A percentile compares a stretch with the other conserved stretches of the same genome.
Conservation (phyloP, 1,140 invertebrate genomes). For the Yoshiicerus persimilis region DNA sequence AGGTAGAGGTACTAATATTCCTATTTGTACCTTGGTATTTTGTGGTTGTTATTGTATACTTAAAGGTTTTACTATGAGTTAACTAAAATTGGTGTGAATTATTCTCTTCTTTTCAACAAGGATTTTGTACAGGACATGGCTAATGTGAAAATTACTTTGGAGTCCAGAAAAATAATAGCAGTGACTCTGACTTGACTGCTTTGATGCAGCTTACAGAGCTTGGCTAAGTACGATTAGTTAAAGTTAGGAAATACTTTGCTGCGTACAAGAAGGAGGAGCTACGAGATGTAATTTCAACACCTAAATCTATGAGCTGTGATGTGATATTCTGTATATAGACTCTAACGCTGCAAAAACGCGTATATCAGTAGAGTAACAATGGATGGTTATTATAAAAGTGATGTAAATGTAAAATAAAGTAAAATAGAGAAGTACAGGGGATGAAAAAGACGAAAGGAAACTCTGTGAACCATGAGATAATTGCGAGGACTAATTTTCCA, state of each 20-base stretch:
- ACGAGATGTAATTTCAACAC: slow-evolving; percentile 37
- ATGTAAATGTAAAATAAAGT: not conserved
- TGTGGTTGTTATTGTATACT: not conserved
- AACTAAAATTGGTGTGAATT: slow-evolving; percentile 41
- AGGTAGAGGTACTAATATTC: not conserved
- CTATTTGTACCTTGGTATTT: not conserved
- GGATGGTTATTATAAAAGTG: not conserved
- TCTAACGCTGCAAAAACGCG: not conserved
- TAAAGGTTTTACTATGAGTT: slow-evolving; percentile 1
- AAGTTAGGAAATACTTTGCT: not conserved
- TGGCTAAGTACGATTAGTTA: not conserved
- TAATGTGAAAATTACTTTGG: slow-evolving; percentile 49
- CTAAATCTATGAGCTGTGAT: slow-evolving; percentile 24
- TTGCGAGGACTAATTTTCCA: slow-evolving; percentile 45
- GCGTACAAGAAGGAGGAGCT: slow-evolving; percentile 26
- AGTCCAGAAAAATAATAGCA: slow-evolving; percentile 35
- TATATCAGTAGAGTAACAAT: not conserved
- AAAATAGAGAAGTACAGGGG: not conserved
- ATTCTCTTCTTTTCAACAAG: slow-evolving; percentile 12
- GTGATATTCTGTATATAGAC: not conserved
- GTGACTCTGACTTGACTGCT: not conserved
- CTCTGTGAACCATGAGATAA: slow-evolving; percentile 41
- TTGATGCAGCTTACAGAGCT: not conserved
- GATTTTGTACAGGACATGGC: slow-evolving; percentile 39
- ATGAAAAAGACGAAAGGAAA: slow-evolving; percentile 13